Conservation (phyloP, 2,888 invertebrate genomes). For the Brachyptera risi region DNA sequence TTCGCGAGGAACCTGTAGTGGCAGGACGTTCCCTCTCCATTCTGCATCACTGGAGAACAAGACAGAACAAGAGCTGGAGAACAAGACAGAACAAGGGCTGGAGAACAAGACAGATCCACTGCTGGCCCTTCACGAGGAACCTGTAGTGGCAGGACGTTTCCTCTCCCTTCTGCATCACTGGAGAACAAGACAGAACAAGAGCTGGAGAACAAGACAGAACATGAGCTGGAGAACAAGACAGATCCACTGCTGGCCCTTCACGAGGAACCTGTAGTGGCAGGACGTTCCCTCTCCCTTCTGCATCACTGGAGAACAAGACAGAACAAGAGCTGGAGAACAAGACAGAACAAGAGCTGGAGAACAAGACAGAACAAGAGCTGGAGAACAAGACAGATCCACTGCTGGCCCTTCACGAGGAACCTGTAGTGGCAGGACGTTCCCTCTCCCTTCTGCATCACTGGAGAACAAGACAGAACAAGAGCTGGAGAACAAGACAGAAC, state of each 20-base stretch:
- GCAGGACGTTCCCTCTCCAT: constrained; percentile 88
- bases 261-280: constrained; percentile 87
- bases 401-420: constrained; percentile 92
- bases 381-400: constrained; percentile 98
- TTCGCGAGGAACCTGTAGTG: constrained; percentile 89
- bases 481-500: too few species aligned
- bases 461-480: constrained; percentile 31
- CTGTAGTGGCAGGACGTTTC: constrained; percentile 88
- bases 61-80: too few species aligned
- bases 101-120: constrained; percentile 98
- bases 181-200: constrained; percentile 31
- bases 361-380: too few species aligned
- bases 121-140: too few species aligned
- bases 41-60: constrained; percentile 94
- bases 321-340: too few species aligned
- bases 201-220: too few species aligned
- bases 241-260: constrained; percentile 96
- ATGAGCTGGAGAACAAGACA: too few species aligned
- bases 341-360: too few species aligned
- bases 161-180: constrained; percentile 91
- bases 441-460: constrained; percentile 91
- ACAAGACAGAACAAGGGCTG: too few species aligned
- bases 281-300: constrained; percentile 90
- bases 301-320: constrained; percentile 61
- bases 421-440: constrained; percentile 88